phyloP scores from a whole-genome alignment of 2,888 invertebrate species.

The Eupithecia subumbrata region DNA sequence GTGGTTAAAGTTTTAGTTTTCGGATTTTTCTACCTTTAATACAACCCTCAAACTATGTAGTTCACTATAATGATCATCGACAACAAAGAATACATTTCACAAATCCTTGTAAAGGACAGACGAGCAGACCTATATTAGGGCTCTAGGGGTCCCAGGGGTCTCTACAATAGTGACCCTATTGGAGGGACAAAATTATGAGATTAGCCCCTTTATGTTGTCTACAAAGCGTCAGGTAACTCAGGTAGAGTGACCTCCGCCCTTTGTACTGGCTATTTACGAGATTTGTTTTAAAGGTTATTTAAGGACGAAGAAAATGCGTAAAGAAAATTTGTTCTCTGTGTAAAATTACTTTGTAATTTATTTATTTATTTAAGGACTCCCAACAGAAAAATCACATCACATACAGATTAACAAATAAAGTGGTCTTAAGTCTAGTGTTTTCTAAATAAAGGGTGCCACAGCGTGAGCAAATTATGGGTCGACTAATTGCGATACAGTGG shows the following conservation, averaged over 20 bases:
- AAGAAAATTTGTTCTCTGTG: background rate
- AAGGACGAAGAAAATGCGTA: background rate
- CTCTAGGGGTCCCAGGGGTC: conserved; percentile 36
- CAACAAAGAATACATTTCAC: conserved; percentile 24
- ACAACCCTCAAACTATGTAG: background rate
- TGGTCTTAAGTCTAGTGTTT: too few species aligned
- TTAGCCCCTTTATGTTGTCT: conserved; percentile 44
- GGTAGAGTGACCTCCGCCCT: conserved; percentile 37
- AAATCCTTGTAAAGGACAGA: conserved; percentile 33
- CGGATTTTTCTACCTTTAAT: background rate
- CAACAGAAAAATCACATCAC: too few species aligned
- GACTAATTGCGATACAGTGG: too few species aligned
- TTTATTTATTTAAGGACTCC: too few species aligned
- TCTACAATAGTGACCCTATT: conserved; percentile 29
- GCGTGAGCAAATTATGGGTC: too few species aligned
- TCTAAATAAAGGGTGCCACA: too few species aligned
- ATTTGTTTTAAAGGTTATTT: conserved; percentile 20
- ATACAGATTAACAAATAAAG: too few species aligned
- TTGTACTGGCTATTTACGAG: conserved; percentile 35
- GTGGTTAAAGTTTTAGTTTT: too few species aligned
- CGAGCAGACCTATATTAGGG: conserved; percentile 41
- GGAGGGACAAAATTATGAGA: conserved; percentile 47
- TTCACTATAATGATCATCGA: background rate
- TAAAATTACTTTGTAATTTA: too few species aligned
- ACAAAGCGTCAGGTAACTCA: conserved; percentile 36